Evolutionary conservation across 1,140 invertebrate species (phyloP).

Genomic region (Charaxes varanes): DNA sequence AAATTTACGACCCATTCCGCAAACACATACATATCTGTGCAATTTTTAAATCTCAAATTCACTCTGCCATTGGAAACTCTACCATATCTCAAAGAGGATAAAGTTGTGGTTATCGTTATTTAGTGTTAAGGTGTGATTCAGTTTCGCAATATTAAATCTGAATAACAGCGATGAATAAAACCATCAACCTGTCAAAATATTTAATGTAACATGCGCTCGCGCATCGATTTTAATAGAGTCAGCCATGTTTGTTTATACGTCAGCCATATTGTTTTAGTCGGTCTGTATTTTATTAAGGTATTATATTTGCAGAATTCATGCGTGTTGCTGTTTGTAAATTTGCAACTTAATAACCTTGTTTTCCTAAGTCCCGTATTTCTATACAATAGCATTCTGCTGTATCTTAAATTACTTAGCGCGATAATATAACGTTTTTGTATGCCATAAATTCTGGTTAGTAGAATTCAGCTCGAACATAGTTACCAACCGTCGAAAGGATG

Average conservation of each 20-base stretch:
- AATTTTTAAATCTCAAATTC: neutral
- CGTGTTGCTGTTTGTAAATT: neutral
- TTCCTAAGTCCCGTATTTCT: no score
- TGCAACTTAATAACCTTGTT: no score
- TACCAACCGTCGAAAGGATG: no score
- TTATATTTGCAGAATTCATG: no score
- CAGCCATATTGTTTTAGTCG: neutral
- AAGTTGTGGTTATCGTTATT: neutral
- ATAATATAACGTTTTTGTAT: no score
- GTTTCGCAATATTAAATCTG: constrained; percentile 26
- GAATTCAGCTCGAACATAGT: no score
- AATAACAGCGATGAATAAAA: constrained; percentile 26
- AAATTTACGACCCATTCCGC: constrained; percentile 11
- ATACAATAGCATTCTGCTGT: no score
- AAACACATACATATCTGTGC: constrained; percentile 6
- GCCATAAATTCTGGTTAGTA: no score
- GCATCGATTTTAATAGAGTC: constrained; percentile 12
- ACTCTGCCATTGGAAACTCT: neutral
- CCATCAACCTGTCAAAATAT: constrained; percentile 36
- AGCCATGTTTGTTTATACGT: constrained; percentile 14
- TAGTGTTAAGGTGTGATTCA: constrained; percentile 22
- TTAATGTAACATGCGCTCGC: constrained; percentile 23
- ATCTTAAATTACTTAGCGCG: no score
- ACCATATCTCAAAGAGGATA: neutral
- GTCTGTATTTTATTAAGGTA: no score